Base-by-base conservation (phyloP, 2,888 invertebrate species). In the Agonum fuliginosum region DNA sequence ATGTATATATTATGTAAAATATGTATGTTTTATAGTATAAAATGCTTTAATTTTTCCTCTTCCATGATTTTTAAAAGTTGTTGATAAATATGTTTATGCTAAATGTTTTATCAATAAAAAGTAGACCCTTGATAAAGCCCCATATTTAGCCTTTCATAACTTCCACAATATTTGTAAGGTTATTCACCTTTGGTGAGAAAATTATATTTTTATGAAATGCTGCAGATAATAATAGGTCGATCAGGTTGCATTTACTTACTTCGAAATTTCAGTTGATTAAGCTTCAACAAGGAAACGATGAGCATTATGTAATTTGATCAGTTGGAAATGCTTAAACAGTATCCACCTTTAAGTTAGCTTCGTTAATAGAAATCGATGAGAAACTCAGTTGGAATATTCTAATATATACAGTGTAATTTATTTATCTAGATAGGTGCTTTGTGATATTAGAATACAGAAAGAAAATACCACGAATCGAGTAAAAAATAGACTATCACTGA, bases 231-330 rank as follows among this genome's bases (percentile, higher is more conserved):
- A 27, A 62, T 62, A 62, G 12, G 17, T 12, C 10, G 58, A 62
- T 62, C 58, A 62, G 8, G 30, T 62, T 62, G 14, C 30, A 30
- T 30, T 62, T 62, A 17, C 54, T 58, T 27, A 27, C 58, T 62
- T 62, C 30, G 17, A 58, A 30, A 58, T 58, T 58, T 58, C 58
- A 17, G 30, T 62, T 62, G 58, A 30, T 62, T 62, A 62, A 30
- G 58, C 34, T 62, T 22, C 14, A 62, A 62, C 58, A 62, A 62
- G 58, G 30, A 62, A 30, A 17, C 30, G 58, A 62, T 62, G 30
- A 62, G 17, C 30, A 62, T 62, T 62, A 2, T 12, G 58, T 30
- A 62, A 62, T 30, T 30, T 62, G 58, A 62, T 62, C 58, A 62
- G 5, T 22, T 54, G 48, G 48, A 54, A 54, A 24, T 37, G 8